Percentiles rank a stretch among this genome's conserved stretches.
phyloP scores from a whole-genome alignment of 2,888 invertebrate genomes.

The Leistus spinibarbis region DNA sequence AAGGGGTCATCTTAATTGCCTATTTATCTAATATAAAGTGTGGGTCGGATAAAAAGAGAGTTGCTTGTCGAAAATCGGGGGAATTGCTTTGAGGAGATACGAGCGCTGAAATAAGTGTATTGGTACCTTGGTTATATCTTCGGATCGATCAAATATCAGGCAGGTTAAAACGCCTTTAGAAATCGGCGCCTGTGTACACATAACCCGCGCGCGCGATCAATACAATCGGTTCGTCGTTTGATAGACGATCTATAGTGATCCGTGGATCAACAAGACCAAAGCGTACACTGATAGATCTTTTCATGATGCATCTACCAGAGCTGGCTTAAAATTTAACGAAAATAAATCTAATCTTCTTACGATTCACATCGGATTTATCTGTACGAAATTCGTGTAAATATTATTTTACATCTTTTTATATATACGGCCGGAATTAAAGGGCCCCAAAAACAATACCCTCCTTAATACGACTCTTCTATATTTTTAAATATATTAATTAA shows the following conservation, averaged over 20 bases:
- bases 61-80: background rate
- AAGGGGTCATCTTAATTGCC: constrained; percentile 32
- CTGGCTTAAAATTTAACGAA: background rate
- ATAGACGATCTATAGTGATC: background rate
- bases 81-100: background rate
- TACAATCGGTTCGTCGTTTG: constrained; percentile 25
- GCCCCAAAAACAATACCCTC: too few species aligned
- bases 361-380: too few species aligned
- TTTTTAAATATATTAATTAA: too few species aligned
- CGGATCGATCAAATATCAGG: constrained; percentile 47
- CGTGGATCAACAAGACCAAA: background rate
- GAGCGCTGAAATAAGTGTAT: background rate
- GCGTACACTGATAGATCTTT: background rate
- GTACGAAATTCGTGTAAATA: too few species aligned
- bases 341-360: too few species aligned
- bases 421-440: too few species aligned
- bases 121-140: constrained; percentile 7
- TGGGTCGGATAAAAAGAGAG: background rate
- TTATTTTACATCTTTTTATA: too few species aligned
- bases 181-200: constrained; percentile 47
- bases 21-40: constrained; percentile 15
- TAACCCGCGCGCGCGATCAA: background rate
- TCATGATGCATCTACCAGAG: background rate
- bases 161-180: constrained; percentile 55
- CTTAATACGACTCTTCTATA: too few species aligned